Evolutionary conservation across 2,888 invertebrate species (phyloP), one percentile per base, ranked within the genome.

Genomic region (Drosophila anomelani): DNA sequence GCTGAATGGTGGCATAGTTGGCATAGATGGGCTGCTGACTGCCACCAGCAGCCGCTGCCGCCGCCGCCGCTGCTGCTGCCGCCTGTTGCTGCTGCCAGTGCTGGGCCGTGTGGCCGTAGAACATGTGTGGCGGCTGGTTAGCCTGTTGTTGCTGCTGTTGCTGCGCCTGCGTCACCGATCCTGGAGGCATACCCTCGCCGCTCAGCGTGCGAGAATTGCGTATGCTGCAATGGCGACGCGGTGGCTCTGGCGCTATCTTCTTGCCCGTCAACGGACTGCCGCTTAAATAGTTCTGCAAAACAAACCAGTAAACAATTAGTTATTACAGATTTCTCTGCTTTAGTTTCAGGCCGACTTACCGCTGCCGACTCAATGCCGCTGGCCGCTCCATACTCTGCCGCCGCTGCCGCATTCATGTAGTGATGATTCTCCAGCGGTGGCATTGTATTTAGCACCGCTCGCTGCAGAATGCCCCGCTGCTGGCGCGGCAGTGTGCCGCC

Each of bases 401-500:
- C 92, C 26, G 92, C 91, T 8, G 92, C 91, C 23, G 92, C 91
- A 82, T 92, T 92, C 92, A 92, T 92, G 49, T 92, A 92, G 68
- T 92, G 92, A 81, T 91, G 92, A 80, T 91, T 91, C 74, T 92
- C 92, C 76, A 92, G 69, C 26, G 91, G 90, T 34, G 92, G 92
- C 92, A 92, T 92, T 12, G 91, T 92, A 44, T 92, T 92, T 20
- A 92, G 71, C 54, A 92, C 92, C 7, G 92, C 91, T 26, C 92
- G 87, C 51, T 92, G 92, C 29, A 92, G 80, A 53, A 92, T 91
- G 67, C 91, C 91, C n/a, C 92, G 90, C 76, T 97, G 94, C 6
- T 97, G 97, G 62, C 98, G 95, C 0, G 98, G 97, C 73, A 98
- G 92, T 0, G 98, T 98, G 9, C 97, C 97, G 3, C 96, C 96